Evolutionary conservation across 2,888 invertebrate species (phyloP), one percentile per base, ranked within the genome.

Genomic region (Aphelenchoides bicaudatus): DNA sequence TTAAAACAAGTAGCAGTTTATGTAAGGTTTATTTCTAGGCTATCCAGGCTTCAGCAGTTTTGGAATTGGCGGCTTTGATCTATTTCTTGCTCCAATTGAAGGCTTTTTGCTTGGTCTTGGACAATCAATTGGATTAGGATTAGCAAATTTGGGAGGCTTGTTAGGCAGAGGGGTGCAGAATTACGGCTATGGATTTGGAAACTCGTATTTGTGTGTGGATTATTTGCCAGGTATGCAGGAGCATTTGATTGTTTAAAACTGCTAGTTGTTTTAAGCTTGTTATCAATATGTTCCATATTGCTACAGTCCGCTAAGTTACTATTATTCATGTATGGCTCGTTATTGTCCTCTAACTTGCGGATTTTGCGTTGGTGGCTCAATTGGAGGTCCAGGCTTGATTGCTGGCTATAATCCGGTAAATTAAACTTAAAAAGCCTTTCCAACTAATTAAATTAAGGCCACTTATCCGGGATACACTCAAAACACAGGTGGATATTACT

Each of bases 301-400:
- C 37, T 16, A 23, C 16, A 23, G 38, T 1, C 52, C 52, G 2
- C 37, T 39, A 37, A 25, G 25, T 43, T 43, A n/a, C 3, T 51
- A 16, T 3, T 34, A 21, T 6, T 39, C 37, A 30, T 51, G 52
- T 19, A 16, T 51, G 43, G 21, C 16, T 16, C 52, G 52, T 2
- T 51, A 51, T 19, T 51, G 52, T 4, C 52, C 52, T 13, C 34
- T 51, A n/a, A 51, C 52, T 6, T 51, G 52, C 37, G 52, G 52
- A 1, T 19, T 51, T 16, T 51, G 52, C 25, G 13, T 19, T 1
- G 39, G 39, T n/a, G 52, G 52, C 2, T n/a, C 31, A 3, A 34
- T 51, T 3, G 52, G 52, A 13, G 52, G 52, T 16, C 52, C 52
- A 13, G 34, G 34, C 37, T 25, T 43, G 19, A 16, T 16, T 13